These are phyloP conservation scores for Melinaea menophilus DNA, from an alignment of 2,888 invertebrate genomes.

Conservation along the genomic window DNA sequence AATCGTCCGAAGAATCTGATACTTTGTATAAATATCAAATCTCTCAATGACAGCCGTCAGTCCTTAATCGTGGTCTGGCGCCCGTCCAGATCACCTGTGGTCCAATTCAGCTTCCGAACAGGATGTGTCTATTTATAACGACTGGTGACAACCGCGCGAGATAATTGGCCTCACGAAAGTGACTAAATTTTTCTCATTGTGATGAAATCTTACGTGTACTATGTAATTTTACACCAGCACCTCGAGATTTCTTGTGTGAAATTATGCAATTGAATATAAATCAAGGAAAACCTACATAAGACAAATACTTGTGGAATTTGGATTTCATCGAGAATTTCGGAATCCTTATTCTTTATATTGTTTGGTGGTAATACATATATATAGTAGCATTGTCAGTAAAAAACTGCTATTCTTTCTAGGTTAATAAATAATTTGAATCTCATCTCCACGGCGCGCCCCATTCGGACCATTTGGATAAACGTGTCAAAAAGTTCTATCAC, in stretches of 20 bases:
- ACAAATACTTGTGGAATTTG: too few relatives aligned
- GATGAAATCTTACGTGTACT: constrained; percentile 14
- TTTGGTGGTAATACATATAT: too few relatives aligned
- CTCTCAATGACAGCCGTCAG: constrained; percentile 20
- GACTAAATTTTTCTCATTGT: constrained; percentile 18
- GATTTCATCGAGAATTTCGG: too few relatives aligned
- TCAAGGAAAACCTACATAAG: too few relatives aligned
- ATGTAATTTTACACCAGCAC: not conserved
- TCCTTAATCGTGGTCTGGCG: constrained; percentile 45
- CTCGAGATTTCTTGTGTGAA: not conserved
- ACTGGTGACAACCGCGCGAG: constrained; percentile 42
- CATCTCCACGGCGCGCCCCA: too few relatives aligned
- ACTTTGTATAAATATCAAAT: constrained; percentile 11
- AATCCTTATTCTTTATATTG: too few relatives aligned
- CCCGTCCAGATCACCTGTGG: constrained; percentile 65
- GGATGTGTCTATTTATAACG: constrained; percentile 68
- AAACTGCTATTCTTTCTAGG: too few relatives aligned
- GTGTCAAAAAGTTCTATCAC: not conserved
- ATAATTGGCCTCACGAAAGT: constrained; percentile 30
- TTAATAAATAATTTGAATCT: too few relatives aligned
- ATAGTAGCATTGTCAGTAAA: too few relatives aligned
- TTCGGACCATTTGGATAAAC: too few relatives aligned
- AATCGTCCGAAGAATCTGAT: constrained; percentile 3
- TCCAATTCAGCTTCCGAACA: constrained; percentile 64
- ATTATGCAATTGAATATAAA: not conserved